Conservation (phyloP, 2,113 vertebrate genomes). For the Proterorhinus semilunaris region DNA sequence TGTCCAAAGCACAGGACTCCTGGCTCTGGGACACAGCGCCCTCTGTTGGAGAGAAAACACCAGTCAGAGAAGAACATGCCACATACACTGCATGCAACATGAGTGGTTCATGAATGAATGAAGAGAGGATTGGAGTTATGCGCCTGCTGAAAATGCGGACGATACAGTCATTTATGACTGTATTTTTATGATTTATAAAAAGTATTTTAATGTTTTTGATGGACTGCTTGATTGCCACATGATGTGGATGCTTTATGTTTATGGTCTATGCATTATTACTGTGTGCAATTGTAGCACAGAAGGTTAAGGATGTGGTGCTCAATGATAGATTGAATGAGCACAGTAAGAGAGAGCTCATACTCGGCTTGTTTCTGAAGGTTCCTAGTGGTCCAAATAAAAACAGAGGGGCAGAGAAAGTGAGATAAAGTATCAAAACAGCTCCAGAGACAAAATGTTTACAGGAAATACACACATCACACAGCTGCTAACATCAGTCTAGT, state of each 20-base stretch:
- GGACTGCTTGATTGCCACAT: slow-evolving; percentile 41
- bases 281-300: slow-evolving; percentile 28
- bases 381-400: slow-evolving; percentile 73
- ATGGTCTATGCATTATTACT: slow-evolving; percentile 42
- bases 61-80: neutral
- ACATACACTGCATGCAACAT: slow-evolving; percentile 3
- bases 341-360: slow-evolving; percentile 65
- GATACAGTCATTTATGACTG: neutral
- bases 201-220: slow-evolving; percentile 21
- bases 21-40: slow-evolving; percentile 82
- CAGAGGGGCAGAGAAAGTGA: slow-evolving; percentile 57
- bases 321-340: slow-evolving; percentile 58
- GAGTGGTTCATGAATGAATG: slow-evolving; percentile 47
- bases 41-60: slow-evolving; percentile 72
- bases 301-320: slow-evolving; percentile 41
- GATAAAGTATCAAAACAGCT: slow-evolving; percentile 36
- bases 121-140: slow-evolving; percentile 20
- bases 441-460: slow-evolving; percentile 6
- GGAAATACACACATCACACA: slow-evolving; percentile 31
- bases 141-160: slow-evolving; percentile 17
- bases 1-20: slow-evolving; percentile 88
- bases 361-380: slow-evolving; percentile 82
- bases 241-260: slow-evolving; percentile 41
- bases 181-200: no score
- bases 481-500: slow-evolving; percentile 7